These are phyloP conservation scores for Lithosia quadra DNA, from an alignment of 2,888 invertebrate species.

Conservation along the genomic window DNA sequence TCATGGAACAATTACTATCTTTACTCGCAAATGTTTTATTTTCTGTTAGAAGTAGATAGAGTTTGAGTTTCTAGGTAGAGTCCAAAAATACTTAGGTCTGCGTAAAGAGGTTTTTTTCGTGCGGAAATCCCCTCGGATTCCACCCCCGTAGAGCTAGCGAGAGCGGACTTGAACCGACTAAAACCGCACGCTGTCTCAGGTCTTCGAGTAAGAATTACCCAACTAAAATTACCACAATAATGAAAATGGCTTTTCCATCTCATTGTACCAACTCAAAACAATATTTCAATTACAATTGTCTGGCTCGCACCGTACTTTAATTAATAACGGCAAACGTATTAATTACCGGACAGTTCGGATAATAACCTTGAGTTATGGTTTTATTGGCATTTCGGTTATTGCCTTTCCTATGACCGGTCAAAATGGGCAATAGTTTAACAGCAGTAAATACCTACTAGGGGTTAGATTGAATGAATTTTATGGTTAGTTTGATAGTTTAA, in stretches of 20 bases:
- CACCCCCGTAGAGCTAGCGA: too few species aligned
- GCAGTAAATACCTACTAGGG: neutral
- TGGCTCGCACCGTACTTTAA: constrained; percentile 47
- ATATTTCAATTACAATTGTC: constrained; percentile 59
- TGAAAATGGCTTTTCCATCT: constrained; percentile 19
- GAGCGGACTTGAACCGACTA: too few species aligned
- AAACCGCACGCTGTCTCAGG: too few species aligned
- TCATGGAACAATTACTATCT: neutral
- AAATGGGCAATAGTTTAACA: constrained; percentile 23
- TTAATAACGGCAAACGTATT: constrained; percentile 56
- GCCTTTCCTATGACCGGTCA: constrained; percentile 14
- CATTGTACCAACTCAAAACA: constrained; percentile 48
- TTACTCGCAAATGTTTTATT: neutral
- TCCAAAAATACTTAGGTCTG: too few species aligned
- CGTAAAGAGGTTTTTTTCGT: too few species aligned
- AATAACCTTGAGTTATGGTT: constrained; percentile 50
- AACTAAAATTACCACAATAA: neutral
- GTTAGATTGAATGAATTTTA: neutral
- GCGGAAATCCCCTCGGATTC: too few species aligned
- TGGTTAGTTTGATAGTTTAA: neutral
- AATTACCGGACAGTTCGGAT: constrained; percentile 50
- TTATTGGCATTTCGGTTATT: constrained; percentile 36
- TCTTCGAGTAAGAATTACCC: too few species aligned
- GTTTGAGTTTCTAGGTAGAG: too few species aligned
- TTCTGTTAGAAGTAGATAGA: neutral